Evolutionary conservation across 2,797 vertebrate genomes (phyloP).

Genomic region (Aplochiton taeniatus): DNA sequence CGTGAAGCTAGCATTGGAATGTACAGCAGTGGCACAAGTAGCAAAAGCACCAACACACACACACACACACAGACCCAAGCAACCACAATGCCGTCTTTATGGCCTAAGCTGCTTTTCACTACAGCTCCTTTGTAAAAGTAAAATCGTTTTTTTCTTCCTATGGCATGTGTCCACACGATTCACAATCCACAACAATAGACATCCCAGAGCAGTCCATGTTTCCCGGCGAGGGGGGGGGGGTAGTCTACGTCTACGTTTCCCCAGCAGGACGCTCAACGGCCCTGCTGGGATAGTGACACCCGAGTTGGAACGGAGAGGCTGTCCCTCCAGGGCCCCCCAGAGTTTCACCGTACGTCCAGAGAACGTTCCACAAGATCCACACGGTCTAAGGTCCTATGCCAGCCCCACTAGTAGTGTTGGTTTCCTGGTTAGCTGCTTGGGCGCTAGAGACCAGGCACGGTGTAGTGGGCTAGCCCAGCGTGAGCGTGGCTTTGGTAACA

Average conservation of each 20-base stretch:
- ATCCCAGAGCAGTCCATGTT: conserved; percentile 63
- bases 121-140: conserved; percentile 41
- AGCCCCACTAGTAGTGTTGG: not conserved
- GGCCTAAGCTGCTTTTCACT: conserved; percentile 66
- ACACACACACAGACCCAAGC: conserved; percentile 3
- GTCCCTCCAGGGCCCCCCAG: conserved; percentile 28
- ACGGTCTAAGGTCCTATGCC: too few species aligned
- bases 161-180: conserved; percentile 64
- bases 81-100: conserved; percentile 67
- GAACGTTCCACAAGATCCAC: too few species aligned
- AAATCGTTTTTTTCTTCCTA: conserved; percentile 66
- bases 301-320: conserved; percentile 11
- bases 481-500: conserved; percentile 54
- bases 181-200: conserved; percentile 72
- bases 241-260: too few species aligned
- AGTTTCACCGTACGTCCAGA: not conserved
- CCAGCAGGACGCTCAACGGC: conserved; percentile 52
- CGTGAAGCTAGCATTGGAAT: conserved; percentile 37
- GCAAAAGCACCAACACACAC: conserved; percentile 4
- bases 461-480: conserved; percentile 10
- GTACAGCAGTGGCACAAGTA: conserved; percentile 12
- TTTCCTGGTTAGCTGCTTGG: conserved; percentile 18
- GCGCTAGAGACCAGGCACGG: not conserved
- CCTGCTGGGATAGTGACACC: conserved; percentile 62
- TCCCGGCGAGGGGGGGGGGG: conserved; percentile 48